Evolutionary conservation across 2,797 vertebrate species (phyloP).

Genomic region (Acipenser transmontanus): DNA sequence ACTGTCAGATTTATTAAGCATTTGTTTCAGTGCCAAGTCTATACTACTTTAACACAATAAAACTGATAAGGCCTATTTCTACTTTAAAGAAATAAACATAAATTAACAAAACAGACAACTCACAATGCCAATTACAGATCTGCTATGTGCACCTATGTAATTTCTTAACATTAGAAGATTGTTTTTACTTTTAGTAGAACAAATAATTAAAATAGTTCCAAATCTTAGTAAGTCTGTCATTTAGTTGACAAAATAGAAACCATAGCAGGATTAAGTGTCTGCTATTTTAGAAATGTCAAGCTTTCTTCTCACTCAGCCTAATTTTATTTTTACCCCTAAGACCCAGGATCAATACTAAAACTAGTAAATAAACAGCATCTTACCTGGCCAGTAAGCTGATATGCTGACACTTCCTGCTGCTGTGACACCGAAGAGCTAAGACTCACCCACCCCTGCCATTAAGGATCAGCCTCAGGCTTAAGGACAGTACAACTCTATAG

Average conservation of each 20-base stretch:
- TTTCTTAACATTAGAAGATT: too few relatives aligned
- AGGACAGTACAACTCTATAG: constrained; percentile 11
- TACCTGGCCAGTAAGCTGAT: constrained; percentile 69
- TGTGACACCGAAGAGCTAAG: constrained; percentile 27
- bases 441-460: constrained; percentile 26
- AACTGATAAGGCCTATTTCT: too few relatives aligned
- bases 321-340: constrained; percentile 31
- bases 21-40: too few relatives aligned
- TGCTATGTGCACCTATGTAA: too few relatives aligned
- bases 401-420: constrained; percentile 30
- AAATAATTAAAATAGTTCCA: too few relatives aligned
- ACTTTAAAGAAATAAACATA: too few relatives aligned
- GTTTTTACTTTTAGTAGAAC: too few relatives aligned
- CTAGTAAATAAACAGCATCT: constrained; percentile 66
- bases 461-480: constrained; percentile 5
- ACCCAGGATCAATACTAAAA: constrained; percentile 44
- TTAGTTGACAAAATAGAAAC: constrained; percentile 14
- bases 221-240: too few relatives aligned
- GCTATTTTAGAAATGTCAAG: constrained; percentile 29
- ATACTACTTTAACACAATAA: too few relatives aligned
- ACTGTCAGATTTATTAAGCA: too few relatives aligned
- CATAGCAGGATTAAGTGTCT: constrained; percentile 36
- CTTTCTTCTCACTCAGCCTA: constrained; percentile 23
- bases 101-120: too few relatives aligned
- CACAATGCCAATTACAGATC: too few relatives aligned